Evolutionary conservation across 1,140 invertebrate species (phyloP).

Genomic region (Pseudomyrmex concolor): DNA sequence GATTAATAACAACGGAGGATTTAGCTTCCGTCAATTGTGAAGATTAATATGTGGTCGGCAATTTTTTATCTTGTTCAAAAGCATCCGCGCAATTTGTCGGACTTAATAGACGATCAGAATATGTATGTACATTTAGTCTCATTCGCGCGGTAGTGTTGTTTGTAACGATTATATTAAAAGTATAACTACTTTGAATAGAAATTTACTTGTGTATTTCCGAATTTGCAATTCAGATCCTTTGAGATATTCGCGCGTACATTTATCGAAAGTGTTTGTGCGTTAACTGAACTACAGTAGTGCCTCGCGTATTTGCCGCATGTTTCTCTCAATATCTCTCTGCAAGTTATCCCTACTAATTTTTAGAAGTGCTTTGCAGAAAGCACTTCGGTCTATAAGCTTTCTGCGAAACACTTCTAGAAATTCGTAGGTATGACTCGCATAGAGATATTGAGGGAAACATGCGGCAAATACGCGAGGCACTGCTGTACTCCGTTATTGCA

Average conservation of each 20-base stretch:
- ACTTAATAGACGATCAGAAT: neutral
- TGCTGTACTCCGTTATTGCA: constrained; percentile 7
- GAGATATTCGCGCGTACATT: neutral
- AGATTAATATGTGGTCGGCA: constrained; percentile 6
- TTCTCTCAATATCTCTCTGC: no score
- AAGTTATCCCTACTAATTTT: no score
- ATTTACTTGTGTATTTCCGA: neutral
- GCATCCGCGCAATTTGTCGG: no score
- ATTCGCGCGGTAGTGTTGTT: no score
- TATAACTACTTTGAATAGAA: neutral
- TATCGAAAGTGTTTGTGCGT: neutral
- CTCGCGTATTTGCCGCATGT: no score
- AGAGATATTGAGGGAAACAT: no score
- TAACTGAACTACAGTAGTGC: no score
- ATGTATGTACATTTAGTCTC: neutral
- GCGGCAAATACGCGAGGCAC: no score
- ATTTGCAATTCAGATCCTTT: neutral
- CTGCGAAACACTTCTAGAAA: no score
- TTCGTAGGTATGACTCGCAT: no score
- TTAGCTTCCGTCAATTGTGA: constrained; percentile 8
- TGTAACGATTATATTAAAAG: neutral
- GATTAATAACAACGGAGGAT: constrained; percentile 32
- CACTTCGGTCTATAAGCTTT: no score
- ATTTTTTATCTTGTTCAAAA: constrained; percentile 10
- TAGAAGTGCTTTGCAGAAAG: no score